These are phyloP conservation scores for Drosophila atroscutellata DNA, from an alignment of 2,888 invertebrate species.

Conservation along the genomic window DNA sequence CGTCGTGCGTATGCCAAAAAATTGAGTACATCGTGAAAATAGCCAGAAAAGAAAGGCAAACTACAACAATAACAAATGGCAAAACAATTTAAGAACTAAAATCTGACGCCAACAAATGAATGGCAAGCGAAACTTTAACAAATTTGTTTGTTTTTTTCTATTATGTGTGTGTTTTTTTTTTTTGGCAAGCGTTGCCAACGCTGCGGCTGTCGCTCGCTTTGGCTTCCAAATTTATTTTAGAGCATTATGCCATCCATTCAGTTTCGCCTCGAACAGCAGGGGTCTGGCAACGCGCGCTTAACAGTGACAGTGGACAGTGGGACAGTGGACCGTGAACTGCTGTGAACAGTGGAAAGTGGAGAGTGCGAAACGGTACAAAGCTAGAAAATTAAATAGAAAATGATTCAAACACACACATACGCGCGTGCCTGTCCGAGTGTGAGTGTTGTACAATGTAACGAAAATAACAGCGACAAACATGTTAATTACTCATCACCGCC, in stretches of 20 bases:
- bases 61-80: constrained; percentile 45
- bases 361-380: constrained; percentile 32
- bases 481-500: constrained; percentile 30
- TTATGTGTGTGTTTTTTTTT: constrained; percentile 32
- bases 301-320: constrained; percentile 37
- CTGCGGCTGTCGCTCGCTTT: constrained; percentile 32
- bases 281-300: constrained; percentile 63
- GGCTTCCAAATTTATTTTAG: constrained; percentile 81
- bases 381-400: constrained; percentile 52
- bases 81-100: constrained; percentile 60
- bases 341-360: not conserved
- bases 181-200: constrained; percentile 68
- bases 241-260: constrained; percentile 79
- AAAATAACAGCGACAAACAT: constrained; percentile 23
- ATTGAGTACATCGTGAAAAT: constrained; percentile 68
- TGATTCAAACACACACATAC: constrained; percentile 24
- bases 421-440: constrained; percentile 17
- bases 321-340: constrained; percentile 13
- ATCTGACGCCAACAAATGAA: constrained; percentile 44
- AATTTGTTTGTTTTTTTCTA: constrained; percentile 48
- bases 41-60: constrained; percentile 44
- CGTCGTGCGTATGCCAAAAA: constrained; percentile 67
- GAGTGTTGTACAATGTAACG: constrained; percentile 2
- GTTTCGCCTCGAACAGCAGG: constrained; percentile 43
- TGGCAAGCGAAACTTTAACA: constrained; percentile 66